Evolutionary conservation across 2,888 invertebrate genomes (phyloP), one percentile per base, ranked within the genome.

Genomic region (Cheilosia grossa): DNA sequence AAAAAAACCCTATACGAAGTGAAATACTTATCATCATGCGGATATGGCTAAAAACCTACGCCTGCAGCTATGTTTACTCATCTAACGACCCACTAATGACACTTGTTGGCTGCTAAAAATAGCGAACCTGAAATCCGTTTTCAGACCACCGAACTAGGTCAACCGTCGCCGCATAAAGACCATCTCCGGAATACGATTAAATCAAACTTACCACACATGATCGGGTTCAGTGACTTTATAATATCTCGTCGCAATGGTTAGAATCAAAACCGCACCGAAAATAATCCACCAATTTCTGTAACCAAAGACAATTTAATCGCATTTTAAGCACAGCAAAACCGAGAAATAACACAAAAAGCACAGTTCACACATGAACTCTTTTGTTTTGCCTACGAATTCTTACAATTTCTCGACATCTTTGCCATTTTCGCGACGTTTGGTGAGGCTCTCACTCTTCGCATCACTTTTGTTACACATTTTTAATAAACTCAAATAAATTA

Each of bases 221-320:
- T 97, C 95, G 2, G 98, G 98, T 90, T 97, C 96, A 24, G 96
- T 94, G 49, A 98, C 96, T 94, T 97, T 97, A 90, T 98, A 96
- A 91, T 96, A 97, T 89, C 98, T 93, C 10, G 97, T 98, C 37
- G 93, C 92, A 87, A 95, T 92, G 40, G 97, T 96, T 58, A 96
- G 92, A 30, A 94, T 89, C 87, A 95, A 93, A 78, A 97, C 92
- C 40, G 93, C 87, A 33, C 93, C 92, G 91, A 97, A 96, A 49
- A 94, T 90, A 0, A 94, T 87, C 95, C 95, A 96, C 96, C 95
- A 95, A 77, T 91, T 90, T 75, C 91, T 91, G 81, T 1, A 83
- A 69, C 4, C 49, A 42, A 19, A 24, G 56, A 56, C 19, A 21
- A 13, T 1, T n/a, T 37, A 17, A 42, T 37, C 2, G 33, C 15